Base-by-base conservation (phyloP, 2,888 invertebrate species). In the Drosophila suboccidentalis region DNA sequence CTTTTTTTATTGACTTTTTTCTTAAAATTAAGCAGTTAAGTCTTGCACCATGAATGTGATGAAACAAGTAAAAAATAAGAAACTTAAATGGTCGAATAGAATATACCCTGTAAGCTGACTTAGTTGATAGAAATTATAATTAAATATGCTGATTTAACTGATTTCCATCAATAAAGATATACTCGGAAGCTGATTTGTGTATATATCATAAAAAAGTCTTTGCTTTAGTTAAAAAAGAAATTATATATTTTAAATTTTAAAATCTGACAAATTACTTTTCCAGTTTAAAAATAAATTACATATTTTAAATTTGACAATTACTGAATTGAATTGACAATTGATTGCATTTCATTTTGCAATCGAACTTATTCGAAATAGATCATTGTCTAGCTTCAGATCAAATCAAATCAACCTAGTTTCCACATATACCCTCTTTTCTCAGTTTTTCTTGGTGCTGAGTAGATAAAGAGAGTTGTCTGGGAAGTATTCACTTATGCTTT, bases 1-100 rank as follows among this genome's bases (percentile, higher is more conserved):
- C 44, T 70, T 66, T 62, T 15, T 26, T 2, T 68, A 65, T 47
- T 59, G 60, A 67, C 64, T 43, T 58, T 50, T 60, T 60, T 71
- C 58, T 59, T 54, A 72, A 87, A 89, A 86, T 89, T 82, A 89
- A 86, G 86, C 81, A 81, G 81, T 83, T 78, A 75, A 83, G 64
- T 53, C 75, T 69, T 66, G 78, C 77, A 67, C 60, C 62, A 71
- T 68, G 65, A 60, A 62, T 41, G 65, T 60, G 4, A 49, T 63
- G 54, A 58, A 67, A 61, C 44, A 54, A 66, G 53, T 19, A 9
- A 29, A 41, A 53, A 41, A 3, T 0, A n/a, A 4, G 2, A 6
- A 3, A 2, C 1, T 0, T 9, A 4, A 6, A 0, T 60, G 57
- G 9, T n/a, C 11, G 43, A 53, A 44, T 49, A 10, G 0, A 0